Base-by-base conservation (phyloP, 2,113 vertebrate species). In the Andinoacara biseriatus region DNA sequence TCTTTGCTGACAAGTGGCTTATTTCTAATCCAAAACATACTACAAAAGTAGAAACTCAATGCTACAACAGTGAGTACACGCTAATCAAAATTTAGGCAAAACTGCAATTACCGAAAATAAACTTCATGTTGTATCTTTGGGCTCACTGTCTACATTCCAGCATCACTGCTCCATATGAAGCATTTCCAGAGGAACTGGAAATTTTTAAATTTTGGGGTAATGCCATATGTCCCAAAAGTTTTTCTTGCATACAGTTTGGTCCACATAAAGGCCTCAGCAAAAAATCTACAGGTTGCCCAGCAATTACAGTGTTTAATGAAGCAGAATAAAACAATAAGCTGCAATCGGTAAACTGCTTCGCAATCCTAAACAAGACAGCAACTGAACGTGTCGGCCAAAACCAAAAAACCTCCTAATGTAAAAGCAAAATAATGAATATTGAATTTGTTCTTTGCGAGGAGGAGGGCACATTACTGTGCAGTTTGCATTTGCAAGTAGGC, bases 381-480 rank as follows among this genome's bases (percentile, higher is more conserved):
- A 52, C 43, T 52, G 17, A 52, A 69, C 31, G 65, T 69, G 2
- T 52, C 1, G 17, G 24, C 15, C 43, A 20, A 20, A 52, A 24
- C 40, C 24, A 69, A 69, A 69, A 69, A 17, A 31, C 43, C 20
- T 49, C 40, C 26, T 52, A 29, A 13, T 69, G 26, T 46, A 46
- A 46, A 46, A 46, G 4, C 43, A 46, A 15, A 69, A 49, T 49
- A 29, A 31, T 29, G 24, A 40, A 49, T 69, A 20, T 69, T 69
- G 49, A 69, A 69, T 69, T 54, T 54, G 46, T 8, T 31, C 7
- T 72, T 72, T 31, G 20, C 20, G 43, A 52, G 65, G 65, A n/a
- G 17, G 10, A 1, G 15, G 20, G 9, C 0, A 17, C 17, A 0
- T 52, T 43, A 31, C 43, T 52, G 26, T 8, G 2, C 43, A 31